Conservation (phyloP, 2,888 invertebrate genomes). For the Stegana nigrithorax region DNA sequence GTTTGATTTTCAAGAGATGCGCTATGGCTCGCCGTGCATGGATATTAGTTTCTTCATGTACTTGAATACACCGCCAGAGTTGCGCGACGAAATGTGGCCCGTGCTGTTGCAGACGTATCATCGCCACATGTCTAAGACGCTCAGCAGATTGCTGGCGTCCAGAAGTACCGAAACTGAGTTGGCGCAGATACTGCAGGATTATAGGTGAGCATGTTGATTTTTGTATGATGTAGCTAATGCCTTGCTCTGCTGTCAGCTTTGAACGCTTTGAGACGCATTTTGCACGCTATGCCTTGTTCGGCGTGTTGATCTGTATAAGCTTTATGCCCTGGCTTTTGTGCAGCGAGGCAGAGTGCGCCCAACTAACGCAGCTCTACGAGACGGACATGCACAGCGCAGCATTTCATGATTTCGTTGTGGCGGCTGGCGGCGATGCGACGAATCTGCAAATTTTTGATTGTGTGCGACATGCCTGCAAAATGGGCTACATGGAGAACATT, state of each 20-base stretch:
- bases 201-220: constrained; percentile 34
- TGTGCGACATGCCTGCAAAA: constrained; percentile 59
- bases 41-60: constrained; percentile 66
- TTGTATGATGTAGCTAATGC: not conserved
- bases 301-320: constrained; percentile 61
- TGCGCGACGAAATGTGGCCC: constrained; percentile 50
- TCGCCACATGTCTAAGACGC: constrained; percentile 43
- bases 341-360: constrained; percentile 51
- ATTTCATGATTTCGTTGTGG: constrained; percentile 55
- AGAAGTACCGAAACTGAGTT: constrained; percentile 31
- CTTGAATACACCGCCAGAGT: constrained; percentile 56
- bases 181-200: constrained; percentile 34
- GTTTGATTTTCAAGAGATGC: constrained; percentile 67
- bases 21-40: constrained; percentile 59
- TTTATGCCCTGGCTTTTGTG: constrained; percentile 65
- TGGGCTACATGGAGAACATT: constrained; percentile 61
- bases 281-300: constrained; percentile 64
- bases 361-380: constrained; percentile 56
- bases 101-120: constrained; percentile 57
- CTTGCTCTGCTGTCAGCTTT: too few relatives aligned
- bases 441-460: constrained; percentile 55
- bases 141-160: constrained; percentile 50
- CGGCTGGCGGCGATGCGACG: constrained; percentile 59
- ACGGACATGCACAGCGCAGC: constrained; percentile 56
- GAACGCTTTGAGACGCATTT: constrained; percentile 61